These are phyloP conservation scores for Frieseomelitta varia DNA, from an alignment of 1,140 invertebrate species.

Conservation along the genomic window DNA sequence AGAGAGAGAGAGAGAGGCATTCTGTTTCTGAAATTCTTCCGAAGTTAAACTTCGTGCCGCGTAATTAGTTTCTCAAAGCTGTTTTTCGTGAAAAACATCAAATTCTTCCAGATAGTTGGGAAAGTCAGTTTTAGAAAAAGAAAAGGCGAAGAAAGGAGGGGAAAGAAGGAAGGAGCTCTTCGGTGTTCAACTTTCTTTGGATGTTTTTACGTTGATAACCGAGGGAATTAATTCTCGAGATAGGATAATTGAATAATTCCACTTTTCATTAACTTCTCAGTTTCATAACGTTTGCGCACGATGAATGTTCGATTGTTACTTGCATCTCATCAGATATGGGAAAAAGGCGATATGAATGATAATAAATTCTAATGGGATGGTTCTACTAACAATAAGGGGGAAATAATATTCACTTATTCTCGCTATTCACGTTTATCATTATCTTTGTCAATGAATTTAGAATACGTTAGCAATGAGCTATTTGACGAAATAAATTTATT, in stretches of 20 bases:
- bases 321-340: no score
- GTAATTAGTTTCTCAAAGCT: no score
- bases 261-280: neutral
- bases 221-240: no score
- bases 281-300: no score
- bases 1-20: neutral
- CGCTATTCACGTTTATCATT: neutral
- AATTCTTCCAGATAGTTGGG: no score
- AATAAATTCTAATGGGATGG: neutral
- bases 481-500: neutral
- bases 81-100: neutral
- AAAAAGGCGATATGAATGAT: neutral
- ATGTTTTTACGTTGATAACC: no score
- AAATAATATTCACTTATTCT: neutral
- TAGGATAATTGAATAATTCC: no score
- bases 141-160: neutral
- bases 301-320: no score
- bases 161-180: neutral
- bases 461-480: neutral
- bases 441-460: neutral
- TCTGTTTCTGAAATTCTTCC: neutral
- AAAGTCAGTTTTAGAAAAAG: neutral
- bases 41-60: no score
- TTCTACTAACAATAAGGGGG: neutral
- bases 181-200: no score